Base-by-base conservation (phyloP, 2,797 vertebrate genomes). In the Halcyon smyrnensis region DNA sequence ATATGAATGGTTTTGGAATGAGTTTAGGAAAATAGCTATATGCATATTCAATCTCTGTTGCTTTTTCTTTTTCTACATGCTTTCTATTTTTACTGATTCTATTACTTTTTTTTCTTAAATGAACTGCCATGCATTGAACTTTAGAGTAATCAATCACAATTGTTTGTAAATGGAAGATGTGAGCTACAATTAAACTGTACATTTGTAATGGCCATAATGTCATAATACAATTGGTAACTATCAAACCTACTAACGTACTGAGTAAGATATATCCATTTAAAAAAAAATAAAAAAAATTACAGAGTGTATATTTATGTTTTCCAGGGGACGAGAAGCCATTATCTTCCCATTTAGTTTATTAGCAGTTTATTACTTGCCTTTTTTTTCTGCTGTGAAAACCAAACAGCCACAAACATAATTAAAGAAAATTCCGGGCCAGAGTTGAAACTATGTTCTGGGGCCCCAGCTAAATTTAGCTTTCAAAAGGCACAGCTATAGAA, bases 1-100 rank as follows among this genome's bases (percentile, higher is more conserved):
- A 64, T 96, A 80, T 41, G 84, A 91, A 78, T 82, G 54, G 8
- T 65, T 94, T 91, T 90, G 70, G 87, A 90, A 60, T 11, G 8
- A 88, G 15, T 79, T 77, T 82, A 46, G 62, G 90, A 90, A 92
- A 93, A 57, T 12, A 88, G 24, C 27, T 91, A 15, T 27, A 73
- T 60, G 21, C 3, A 14, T 51, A 70, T 83, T 70, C 15, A 68
- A 7, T 65, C 76, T 84, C 1, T n/a, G 2, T 32, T 84, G 9
- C 2, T 1, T 81, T 57, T 67, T 63, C 9, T 53, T 37, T 3
- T 8, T 17, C 60, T 39, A 15, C 3, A 5, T 67, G 27, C 14
- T 71, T 73, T 87, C 20, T 64, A 37, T 78, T 90, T 81, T 91
- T 46, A 81, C 28, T 15, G 24, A 23, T 74, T 87, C 16, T 12